phyloP scores from a whole-genome alignment of 2,888 invertebrate species.

The Myopa testacea region DNA sequence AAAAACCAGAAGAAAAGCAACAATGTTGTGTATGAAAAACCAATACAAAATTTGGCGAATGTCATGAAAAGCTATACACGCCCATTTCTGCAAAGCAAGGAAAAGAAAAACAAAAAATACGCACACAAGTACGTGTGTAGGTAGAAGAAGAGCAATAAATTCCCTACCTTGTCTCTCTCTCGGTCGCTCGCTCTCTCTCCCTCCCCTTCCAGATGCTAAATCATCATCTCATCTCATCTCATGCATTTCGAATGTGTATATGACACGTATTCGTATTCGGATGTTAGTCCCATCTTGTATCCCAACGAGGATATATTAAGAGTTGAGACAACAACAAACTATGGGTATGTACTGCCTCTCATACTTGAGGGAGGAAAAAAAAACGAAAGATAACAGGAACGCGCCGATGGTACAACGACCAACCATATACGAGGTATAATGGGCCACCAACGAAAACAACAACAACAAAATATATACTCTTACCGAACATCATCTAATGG shows the following conservation, averaged over 20 bases:
- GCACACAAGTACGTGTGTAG: background rate
- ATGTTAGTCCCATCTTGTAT: background rate
- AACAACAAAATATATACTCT: background rate
- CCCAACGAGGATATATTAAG: background rate
- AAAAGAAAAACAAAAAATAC: slow-evolving; percentile 20
- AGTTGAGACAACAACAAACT: background rate
- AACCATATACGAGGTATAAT: slow-evolving; percentile 16
- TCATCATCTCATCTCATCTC: background rate
- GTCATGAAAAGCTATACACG: slow-evolving; percentile 5
- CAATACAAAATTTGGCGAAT: slow-evolving; percentile 33
- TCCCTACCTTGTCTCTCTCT: background rate
- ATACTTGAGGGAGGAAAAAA: background rate
- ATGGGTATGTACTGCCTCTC: too few relatives aligned
- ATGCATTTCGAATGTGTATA: slow-evolving; percentile 25
- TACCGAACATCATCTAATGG: slow-evolving; percentile 10
- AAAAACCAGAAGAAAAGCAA: slow-evolving; percentile 11
- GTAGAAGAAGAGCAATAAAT: slow-evolving; percentile 5
- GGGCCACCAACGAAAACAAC: background rate
- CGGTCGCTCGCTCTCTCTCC: background rate
- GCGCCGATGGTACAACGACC: background rate
- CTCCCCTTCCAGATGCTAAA: background rate
- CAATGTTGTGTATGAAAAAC: slow-evolving; percentile 37
- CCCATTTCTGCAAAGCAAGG: slow-evolving; percentile 21
- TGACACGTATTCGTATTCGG: slow-evolving; percentile 39
- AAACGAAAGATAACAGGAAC: background rate